Evolutionary conservation across 1,140 invertebrate genomes (phyloP), one percentile per base, ranked within the genome.

Genomic region (Halictus rubicundus): DNA sequence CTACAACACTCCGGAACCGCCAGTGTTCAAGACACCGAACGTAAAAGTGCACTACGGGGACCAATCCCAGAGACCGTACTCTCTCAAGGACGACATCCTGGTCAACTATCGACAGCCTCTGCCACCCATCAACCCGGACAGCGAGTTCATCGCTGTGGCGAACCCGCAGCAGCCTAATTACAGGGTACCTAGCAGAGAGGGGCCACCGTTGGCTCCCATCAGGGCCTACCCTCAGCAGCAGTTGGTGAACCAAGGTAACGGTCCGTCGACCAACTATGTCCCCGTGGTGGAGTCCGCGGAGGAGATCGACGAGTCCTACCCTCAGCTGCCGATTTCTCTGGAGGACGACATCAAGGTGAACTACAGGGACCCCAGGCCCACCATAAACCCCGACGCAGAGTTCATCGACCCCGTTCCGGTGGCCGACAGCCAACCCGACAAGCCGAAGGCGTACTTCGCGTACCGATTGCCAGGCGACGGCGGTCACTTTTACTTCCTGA

Each of bases 401-500:
- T 92, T 92, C 63, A 92, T 94, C 25, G 81, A 88, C 60, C 89
- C 89, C 0, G 66, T 88, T 14, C 72, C 88, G 6, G 88, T 86
- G 74, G 60, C 70, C 57, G 46, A 89, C 69, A 46, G 32, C n/a
- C 73, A 49, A 1, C 69, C 88, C 2, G 88, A 90, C 80, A 87
- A 93, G 64, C 82, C 93, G 5, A 93, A 93, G 25, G 94, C 95
- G 19, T 95, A 95, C 80, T 95, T 96, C 76, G 95, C 95, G 0
- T 96, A 96, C 88, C 91, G 94, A 78, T 89, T 96, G 39, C 96
- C 96, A 0, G 96, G 95, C 0, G 93, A 94, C 64, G 94, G 95
- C 1, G 95, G 95, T 0, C 96, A 96, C 91, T 96, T 96, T 87
- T 96, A 96, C 89, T 96, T 96, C 92, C 90, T 96, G 54, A 96